Evolutionary conservation across 1,140 invertebrate genomes (phyloP).

Genomic region (Bombus superbus): DNA sequence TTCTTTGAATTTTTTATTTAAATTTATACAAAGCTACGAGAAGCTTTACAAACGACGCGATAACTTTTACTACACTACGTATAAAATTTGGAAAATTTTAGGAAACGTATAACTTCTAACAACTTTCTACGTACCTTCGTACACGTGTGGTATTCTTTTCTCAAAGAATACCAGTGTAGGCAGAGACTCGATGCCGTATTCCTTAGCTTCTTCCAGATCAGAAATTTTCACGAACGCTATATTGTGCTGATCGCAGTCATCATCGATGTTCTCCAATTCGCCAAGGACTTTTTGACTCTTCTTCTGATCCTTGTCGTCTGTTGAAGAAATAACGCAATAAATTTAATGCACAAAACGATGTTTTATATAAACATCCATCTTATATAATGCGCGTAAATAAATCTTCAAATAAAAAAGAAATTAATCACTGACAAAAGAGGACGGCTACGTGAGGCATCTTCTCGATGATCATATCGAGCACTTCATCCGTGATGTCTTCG

Average conservation of each 20-base stretch:
- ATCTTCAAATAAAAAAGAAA: neutral
- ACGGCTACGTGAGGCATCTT: conserved; percentile 95
- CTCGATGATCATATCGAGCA: conserved; percentile 95
- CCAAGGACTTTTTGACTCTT: conserved; percentile 93
- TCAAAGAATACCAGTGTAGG: conserved; percentile 94
- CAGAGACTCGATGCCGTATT: conserved; percentile 92
- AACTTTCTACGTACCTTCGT: conserved; percentile 86
- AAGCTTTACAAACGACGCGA: too few relatives aligned
- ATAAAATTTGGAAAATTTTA: too few relatives aligned
- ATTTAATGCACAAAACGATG: neutral
- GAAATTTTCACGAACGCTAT: conserved; percentile 97
- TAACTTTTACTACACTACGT: too few relatives aligned
- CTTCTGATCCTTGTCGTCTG: conserved; percentile 96
- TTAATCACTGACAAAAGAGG: conserved; percentile 91
- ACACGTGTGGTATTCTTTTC: conserved; percentile 93
- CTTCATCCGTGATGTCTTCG: conserved; percentile 96
- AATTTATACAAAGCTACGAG: too few relatives aligned
- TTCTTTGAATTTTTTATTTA: neutral
- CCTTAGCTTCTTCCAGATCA: conserved; percentile 93
- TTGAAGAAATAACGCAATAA: neutral
- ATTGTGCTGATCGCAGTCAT: conserved; percentile 95
- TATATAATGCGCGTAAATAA: neutral
- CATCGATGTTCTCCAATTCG: conserved; percentile 96
- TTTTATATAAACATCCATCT: neutral
- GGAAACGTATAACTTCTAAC: too few relatives aligned